A percentile compares a stretch with the other conserved stretches of the same genome.
Evolutionary conservation across 2,797 vertebrate species (phyloP).

Genomic region (Sebastes hubbsi): DNA sequence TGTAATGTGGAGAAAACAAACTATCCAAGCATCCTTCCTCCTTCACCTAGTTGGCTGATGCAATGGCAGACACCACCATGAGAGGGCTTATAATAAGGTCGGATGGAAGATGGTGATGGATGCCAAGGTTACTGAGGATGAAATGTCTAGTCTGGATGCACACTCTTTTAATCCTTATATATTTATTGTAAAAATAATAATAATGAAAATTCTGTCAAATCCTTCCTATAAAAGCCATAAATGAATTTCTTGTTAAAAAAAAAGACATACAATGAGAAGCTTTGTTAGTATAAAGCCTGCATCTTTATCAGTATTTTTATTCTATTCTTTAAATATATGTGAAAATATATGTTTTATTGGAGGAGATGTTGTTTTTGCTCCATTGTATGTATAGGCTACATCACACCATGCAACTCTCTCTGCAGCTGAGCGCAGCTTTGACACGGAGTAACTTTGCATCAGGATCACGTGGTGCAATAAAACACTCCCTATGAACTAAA

Average conservation of each 20-base stretch:
- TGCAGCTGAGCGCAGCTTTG: conserved; percentile 57
- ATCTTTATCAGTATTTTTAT: neutral
- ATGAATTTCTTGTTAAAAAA: neutral
- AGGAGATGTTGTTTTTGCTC: neutral
- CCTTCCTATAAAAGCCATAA: neutral
- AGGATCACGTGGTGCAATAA: conserved; percentile 63
- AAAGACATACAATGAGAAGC: neutral
- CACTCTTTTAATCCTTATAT: neutral
- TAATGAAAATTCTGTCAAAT: rapidly evolving
- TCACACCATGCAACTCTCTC: conserved; percentile 46
- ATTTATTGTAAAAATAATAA: neutral
- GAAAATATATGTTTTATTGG: neutral
- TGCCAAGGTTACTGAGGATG: conserved; percentile 48
- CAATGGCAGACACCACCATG: conserved; percentile 41
- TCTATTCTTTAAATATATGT: neutral
- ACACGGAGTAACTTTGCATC: conserved; percentile 65
- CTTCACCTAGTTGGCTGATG: conserved; percentile 61
- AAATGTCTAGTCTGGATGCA: neutral
- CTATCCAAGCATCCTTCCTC: conserved; percentile 46
- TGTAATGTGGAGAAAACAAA: conserved; percentile 37
- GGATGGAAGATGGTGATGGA: conserved; percentile 13
- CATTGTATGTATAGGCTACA: neutral
- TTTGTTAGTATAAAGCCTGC: neutral
- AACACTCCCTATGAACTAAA: conserved; percentile 74
- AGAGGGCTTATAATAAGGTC: conserved; percentile 13